Evolutionary conservation across 1,140 invertebrate genomes (phyloP), one percentile per base, ranked within the genome.

Genomic region (Megalonaias nervosa): DNA sequence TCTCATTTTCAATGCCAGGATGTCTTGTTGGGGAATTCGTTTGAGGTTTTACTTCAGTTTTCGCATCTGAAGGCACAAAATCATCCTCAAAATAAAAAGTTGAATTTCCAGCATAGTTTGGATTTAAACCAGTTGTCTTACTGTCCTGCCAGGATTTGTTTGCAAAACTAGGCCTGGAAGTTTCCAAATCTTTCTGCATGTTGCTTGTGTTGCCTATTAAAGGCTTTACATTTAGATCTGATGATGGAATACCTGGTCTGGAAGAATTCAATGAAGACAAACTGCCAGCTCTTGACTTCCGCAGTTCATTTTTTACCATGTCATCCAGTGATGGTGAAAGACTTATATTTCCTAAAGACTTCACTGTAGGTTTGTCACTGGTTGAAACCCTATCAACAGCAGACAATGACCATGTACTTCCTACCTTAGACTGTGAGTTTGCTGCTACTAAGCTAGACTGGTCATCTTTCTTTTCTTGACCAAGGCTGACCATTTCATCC

Each of bases 1-100:
- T 66, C 26, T 31, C 16, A 38, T 67, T 69, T 61, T 60, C 57
- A 21, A 64, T 79, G 69, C 75, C 26, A 67, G 71, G 64, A n/a
- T 23, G 66, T 17, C 21, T 62, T 23, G 64, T 71, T 58, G 80
- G 82, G 66, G 82, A 81, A 65, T 79, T 79, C 1, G 80, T 81
- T 17, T 84, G 83, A 21, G 81, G 81, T 65, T 83, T 81, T 31
- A 81, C 76, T 57, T 31, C 17, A 60, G 17, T 60, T 60, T 67
- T 77, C 3, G 26, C 23, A 26, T 56, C 55, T 19, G 21, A 67
- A 4, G 19, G 38, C 17, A 38, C 60, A 60, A 12, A n/a, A 67
- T 68, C 62, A 15, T 80, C 61, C 58, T 77, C 72, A 21, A 74
- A 23, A 58, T 79, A 84, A 73, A 84, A 84, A 17, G 76, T 79